Percentiles rank a stretch among this genome's conserved stretches.
phyloP scores from a whole-genome alignment of 2,797 vertebrate species.

The Dermochelys coriacea region DNA sequence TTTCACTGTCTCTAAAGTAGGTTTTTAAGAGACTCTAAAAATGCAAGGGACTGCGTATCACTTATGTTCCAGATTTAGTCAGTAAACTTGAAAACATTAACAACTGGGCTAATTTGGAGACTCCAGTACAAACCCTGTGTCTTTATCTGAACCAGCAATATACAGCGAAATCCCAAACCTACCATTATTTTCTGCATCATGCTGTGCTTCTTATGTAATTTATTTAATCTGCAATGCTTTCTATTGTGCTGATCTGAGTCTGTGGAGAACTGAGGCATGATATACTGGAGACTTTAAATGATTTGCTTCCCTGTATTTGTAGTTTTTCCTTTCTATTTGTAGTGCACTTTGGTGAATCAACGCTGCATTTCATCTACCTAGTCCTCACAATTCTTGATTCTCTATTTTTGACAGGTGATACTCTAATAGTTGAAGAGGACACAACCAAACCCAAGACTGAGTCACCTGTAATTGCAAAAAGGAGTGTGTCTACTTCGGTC shows the following conservation, averaged over 20 bases:
- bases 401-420: constrained; percentile 88
- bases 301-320: not conserved
- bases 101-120: not conserved
- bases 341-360: not conserved
- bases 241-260: not conserved
- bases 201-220: not conserved
- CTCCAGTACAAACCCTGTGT: not conserved
- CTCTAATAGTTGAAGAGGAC: constrained; percentile 97
- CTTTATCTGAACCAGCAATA: not conserved
- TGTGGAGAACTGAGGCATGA: not conserved
- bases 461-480: constrained; percentile 80
- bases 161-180: not conserved
- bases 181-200: not conserved
- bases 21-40: not conserved
- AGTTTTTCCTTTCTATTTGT: not conserved
- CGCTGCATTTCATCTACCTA: fast-evolving
- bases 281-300: not conserved
- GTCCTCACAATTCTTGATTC: not conserved
- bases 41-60: not conserved
- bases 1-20: too few species aligned
- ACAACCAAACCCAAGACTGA: constrained; percentile 85
- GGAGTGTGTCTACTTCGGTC: constrained; percentile 62
- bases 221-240: not conserved
- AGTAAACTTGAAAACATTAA: not conserved
- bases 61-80: not conserved